Conservation (phyloP, 2,888 invertebrate species). For the Bembecia ichneumoniformis region DNA sequence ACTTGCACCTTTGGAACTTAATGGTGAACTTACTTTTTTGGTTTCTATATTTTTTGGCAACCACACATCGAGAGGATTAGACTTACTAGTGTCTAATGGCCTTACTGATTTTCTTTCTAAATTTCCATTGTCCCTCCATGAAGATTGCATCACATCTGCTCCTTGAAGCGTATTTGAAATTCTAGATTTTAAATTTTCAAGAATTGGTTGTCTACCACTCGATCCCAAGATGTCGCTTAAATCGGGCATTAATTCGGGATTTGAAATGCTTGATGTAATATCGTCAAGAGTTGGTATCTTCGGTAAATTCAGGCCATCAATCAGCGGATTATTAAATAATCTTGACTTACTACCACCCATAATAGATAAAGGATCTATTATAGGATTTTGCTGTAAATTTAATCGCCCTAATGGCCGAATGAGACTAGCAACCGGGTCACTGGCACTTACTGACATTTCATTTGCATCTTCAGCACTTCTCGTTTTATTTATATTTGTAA, state of each 20-base stretch:
- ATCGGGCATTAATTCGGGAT: constrained; percentile 9
- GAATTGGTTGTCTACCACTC: not conserved
- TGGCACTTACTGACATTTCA: constrained; percentile 16
- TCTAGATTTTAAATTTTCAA: not conserved
- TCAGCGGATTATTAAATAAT: constrained; percentile 10
- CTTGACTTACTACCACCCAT: constrained; percentile 7
- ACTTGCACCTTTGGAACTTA: not conserved
- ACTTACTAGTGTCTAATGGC: not conserved
- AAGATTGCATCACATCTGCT: not conserved
- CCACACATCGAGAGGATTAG: not conserved
- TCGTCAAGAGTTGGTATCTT: constrained; percentile 26
- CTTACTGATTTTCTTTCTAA: not conserved
- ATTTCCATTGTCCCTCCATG: not conserved
- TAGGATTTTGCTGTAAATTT: constrained; percentile 8
- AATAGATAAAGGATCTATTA: constrained; percentile 16
- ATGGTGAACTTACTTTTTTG: not conserved
- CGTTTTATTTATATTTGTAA: no score
- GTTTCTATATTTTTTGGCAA: not conserved
- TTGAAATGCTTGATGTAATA: constrained; percentile 19
- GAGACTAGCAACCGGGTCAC: constrained; percentile 19
- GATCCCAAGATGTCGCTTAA: not conserved
- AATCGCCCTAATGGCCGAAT: not conserved
- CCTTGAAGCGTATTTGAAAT: not conserved
- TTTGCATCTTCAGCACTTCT: not conserved
- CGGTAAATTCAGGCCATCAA: constrained; percentile 12